Conservation (phyloP, 1,140 invertebrate genomes). For the Heliconius hermathena region DNA sequence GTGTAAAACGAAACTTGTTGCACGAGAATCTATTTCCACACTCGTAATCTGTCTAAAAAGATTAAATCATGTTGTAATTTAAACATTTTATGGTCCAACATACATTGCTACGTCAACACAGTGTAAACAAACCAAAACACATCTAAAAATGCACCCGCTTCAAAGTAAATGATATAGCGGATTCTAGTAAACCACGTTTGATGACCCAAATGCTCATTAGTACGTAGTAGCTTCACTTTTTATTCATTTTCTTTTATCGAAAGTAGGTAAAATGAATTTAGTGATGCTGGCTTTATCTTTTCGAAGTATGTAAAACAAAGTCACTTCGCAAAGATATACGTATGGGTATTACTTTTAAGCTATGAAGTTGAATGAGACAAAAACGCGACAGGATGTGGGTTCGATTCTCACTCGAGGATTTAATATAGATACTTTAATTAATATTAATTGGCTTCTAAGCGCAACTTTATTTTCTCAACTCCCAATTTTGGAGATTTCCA, state of each 20-base stretch:
- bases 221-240: background rate
- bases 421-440: too few species aligned
- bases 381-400: too few species aligned
- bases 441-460: too few species aligned
- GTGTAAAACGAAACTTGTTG: background rate
- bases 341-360: too few species aligned
- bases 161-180: slow-evolving; percentile 8
- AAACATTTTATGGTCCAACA: background rate
- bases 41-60: slow-evolving; percentile 8
- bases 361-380: too few species aligned
- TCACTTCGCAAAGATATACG: too few species aligned
- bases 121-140: slow-evolving; percentile 6
- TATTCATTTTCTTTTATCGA: background rate
- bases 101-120: slow-evolving; percentile 11
- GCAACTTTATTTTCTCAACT: too few species aligned
- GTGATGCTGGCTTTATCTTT: too few species aligned
- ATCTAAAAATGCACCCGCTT: slow-evolving; percentile 4
- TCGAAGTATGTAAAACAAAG: too few species aligned
- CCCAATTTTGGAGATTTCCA: too few species aligned
- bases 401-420: too few species aligned
- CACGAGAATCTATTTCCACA: background rate
- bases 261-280: background rate
- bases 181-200: background rate
- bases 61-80: slow-evolving; percentile 10
- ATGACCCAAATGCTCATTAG: slow-evolving; percentile 7